Evolutionary conservation across 2,888 invertebrate species (phyloP).

Genomic region (Caenorhabditis sp.): DNA sequence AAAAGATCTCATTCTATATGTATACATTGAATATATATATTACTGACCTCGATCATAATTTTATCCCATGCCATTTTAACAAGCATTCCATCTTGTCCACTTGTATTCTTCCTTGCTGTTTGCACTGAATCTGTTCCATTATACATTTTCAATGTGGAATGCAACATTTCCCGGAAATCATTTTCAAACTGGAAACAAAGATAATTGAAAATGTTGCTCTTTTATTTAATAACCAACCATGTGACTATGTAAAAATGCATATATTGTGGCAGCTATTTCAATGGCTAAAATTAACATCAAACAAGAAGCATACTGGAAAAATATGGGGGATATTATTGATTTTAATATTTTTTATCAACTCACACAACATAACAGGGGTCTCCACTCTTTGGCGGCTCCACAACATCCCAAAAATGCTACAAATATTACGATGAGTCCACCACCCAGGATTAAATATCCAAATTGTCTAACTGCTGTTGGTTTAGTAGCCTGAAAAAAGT

Average conservation of each 20-base stretch:
- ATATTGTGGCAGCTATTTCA: conserved; percentile 69
- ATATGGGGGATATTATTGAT: conserved; percentile 5
- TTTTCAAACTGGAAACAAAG: conserved; percentile 65
- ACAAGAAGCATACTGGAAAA: conserved; percentile 68
- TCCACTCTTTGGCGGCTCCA: conserved; percentile 70
- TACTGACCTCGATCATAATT: conserved; percentile 67
- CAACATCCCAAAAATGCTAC: conserved; percentile 70
- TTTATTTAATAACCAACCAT: conserved; percentile 44
- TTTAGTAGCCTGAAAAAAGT: conserved; percentile 51
- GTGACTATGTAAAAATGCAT: conserved; percentile 68
- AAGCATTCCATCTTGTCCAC: conserved; percentile 46
- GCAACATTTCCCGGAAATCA: conserved; percentile 68
- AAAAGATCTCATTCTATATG: background rate
- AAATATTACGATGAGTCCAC: conserved; percentile 67
- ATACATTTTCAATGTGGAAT: conserved; percentile 67
- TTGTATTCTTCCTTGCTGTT: conserved; percentile 8
- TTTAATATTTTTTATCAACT: conserved; percentile 9
- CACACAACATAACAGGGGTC: conserved; percentile 69
- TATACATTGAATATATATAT: no score
- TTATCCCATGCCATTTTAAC: conserved; percentile 70
- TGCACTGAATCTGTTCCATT: conserved; percentile 65
- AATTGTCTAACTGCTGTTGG: conserved; percentile 66
- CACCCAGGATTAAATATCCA: conserved; percentile 66
- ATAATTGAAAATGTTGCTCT: background rate
- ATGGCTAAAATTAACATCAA: conserved; percentile 69